Evolutionary conservation across 2,888 invertebrate genomes (phyloP).

Genomic region (Cephus sareptanus): DNA sequence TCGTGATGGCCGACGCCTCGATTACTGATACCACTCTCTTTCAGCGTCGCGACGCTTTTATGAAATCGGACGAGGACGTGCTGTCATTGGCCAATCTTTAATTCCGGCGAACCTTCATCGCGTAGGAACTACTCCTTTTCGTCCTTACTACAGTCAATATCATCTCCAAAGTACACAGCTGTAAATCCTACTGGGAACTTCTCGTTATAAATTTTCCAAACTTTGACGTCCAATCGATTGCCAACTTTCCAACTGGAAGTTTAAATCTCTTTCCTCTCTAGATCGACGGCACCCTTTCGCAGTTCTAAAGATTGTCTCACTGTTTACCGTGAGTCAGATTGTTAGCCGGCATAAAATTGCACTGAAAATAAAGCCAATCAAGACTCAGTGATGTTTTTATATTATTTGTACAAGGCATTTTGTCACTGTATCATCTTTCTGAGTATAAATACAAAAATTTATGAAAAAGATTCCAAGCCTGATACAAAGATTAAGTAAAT

Average conservation of each 20-base stretch:
- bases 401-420: not conserved
- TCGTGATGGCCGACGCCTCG: not conserved
- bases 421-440: not conserved
- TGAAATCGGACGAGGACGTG: not conserved
- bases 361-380: not conserved
- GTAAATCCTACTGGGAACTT: conserved; percentile 38
- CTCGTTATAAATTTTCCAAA: conserved; percentile 40
- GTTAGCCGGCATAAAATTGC: not conserved
- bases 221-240: conserved; percentile 52
- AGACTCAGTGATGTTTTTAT: not conserved
- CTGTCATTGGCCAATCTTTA: not conserved
- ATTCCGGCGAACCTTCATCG: not conserved
- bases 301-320: not conserved
- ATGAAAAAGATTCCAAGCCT: not conserved
- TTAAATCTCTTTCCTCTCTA: conserved; percentile 57
- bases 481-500: not conserved
- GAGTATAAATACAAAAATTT: not conserved
- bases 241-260: conserved; percentile 41
- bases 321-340: not conserved
- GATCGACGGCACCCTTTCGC: conserved; percentile 45
- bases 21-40: not conserved
- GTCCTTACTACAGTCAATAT: conserved; percentile 49
- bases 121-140: not conserved
- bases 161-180: conserved; percentile 55
- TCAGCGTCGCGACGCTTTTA: not conserved